Evolutionary conservation across 1,140 invertebrate genomes (phyloP), one percentile per base, ranked within the genome.

Genomic region (Formica exsecta): DNA sequence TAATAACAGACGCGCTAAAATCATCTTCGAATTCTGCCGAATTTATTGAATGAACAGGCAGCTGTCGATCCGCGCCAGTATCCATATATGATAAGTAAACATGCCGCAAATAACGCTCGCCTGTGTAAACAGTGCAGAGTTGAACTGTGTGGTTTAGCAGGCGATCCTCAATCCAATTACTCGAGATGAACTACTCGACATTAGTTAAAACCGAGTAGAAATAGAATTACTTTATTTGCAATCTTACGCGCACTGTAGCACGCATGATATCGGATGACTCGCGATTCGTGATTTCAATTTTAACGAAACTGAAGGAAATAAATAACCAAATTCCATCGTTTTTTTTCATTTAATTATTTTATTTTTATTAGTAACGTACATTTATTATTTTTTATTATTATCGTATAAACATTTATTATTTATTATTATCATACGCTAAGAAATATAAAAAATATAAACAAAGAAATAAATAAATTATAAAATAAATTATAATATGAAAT

Each of bases 41-140:
- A 51, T 68, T 68, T 2, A 68, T 68, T 41, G 62, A 6, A n/a
- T 22, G 65, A n/a, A 61, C 25, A 29, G 44, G 32, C n/a, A 38
- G 16, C 25, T 68, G 29, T 11, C 32, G 32, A 36, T 54, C 16
- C 22, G 61, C 41, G n/a, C 44, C 44, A 68, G 54, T 80, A 70
- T 80, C 25, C 64, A 68, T 22, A 70, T 29, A 16, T 51, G 48
- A 51, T 80, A 80, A 80, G 64, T 80, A 80, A 80, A 80, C 44
- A 80, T 80, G 22, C 22, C 64, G 9, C 44, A 68, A 70, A 80
- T 70, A 70, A 29, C 62, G 32, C 48, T 80, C 22, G 48, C 38
- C 16, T 36, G 66, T 22, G 44, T 79, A 79, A 75, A 65, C 41
- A 19, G 36, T 41, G 41, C 41, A 13, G 29, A 36, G n/a, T 38